Evolutionary conservation across 2,797 vertebrate species (phyloP).

Genomic region (Sciurus vulgaris): DNA sequence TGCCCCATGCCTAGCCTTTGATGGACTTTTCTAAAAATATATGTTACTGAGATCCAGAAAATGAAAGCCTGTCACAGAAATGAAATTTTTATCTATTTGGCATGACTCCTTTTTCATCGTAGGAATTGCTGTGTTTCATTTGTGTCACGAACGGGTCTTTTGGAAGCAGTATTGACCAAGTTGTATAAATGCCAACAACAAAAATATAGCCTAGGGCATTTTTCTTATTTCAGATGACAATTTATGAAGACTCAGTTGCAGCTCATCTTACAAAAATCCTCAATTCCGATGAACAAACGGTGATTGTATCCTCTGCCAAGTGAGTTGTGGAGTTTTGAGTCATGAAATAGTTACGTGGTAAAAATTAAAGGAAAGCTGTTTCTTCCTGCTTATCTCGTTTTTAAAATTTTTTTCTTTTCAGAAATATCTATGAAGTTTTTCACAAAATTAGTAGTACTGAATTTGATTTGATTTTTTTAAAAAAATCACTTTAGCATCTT

Average conservation of each 20-base stretch:
- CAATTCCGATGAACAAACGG: conserved; percentile 97
- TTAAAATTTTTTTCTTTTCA: background rate
- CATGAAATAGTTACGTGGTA: background rate
- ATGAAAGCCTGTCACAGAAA: background rate
- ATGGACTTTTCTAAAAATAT: background rate
- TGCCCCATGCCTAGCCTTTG: background rate
- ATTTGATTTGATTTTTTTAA: background rate
- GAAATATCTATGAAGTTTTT: background rate
- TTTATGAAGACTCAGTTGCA: conserved; percentile 97
- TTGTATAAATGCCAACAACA: background rate
- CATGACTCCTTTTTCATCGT: background rate
- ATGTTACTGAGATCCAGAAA: background rate
- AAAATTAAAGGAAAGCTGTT: background rate
- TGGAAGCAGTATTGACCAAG: background rate
- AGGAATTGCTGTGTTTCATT: background rate
- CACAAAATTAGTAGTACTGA: background rate
- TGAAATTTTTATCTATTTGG: background rate
- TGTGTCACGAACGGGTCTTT: background rate
- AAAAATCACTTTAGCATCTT: background rate
- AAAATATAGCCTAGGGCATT: conserved; percentile 21
- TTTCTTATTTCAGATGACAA: conserved; percentile 93
- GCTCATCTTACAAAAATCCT: conserved; percentile 98
- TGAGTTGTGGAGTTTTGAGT: conserved; percentile 86
- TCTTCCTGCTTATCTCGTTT: background rate
- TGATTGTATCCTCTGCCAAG: conserved; percentile 98